Base-by-base conservation (phyloP, 1,140 invertebrate species). In the Himalopsyche phryganea region DNA sequence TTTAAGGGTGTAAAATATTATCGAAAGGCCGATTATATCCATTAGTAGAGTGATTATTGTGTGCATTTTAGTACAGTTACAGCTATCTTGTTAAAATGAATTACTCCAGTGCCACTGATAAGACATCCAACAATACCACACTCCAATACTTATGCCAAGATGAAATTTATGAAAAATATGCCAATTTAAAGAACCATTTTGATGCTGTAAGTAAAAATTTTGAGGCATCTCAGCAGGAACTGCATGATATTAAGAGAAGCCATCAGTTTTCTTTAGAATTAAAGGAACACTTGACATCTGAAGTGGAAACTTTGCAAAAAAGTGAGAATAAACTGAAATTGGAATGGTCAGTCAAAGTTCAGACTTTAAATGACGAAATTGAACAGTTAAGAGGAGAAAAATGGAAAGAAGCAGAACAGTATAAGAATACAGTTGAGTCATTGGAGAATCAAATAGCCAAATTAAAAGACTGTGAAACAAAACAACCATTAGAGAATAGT, bases 241-340 rank as follows among this genome's bases (percentile, higher is more conserved):
- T 77, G 1, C 71, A 78, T 32, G 73, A 77, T 38, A 65, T 69
- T 3, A 73, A 56, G 58, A 61, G 73, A 53, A 72, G 68, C 48
- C 72, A 74, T 50, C 71, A 77, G 54, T 75, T 71, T 6, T 72
- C 75, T n/a, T 55, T 73, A 19, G 75, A 78, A 32, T 68, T 76
- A 0, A 76, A 77, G 38, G 72, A 71, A 23, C 71, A 77, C 58
- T 62, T 78, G 10, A 69, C 63, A 20, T 68, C 71, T 1, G 76
- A 78, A 51, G 59, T 78, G 50, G 75, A 78, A 13, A 18, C 44
- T 54, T 66, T 64, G 36, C 69, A 68, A 47, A 75, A 75, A 53
- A 68, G 68, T 6, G 74, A 76, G 9, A 70, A 70, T 47, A 66
- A 67, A 35, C 68, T 67, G 41, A 67, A 69, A 19, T 63, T 57